These are phyloP conservation scores for Leptinotarsa peninsularis DNA, from an alignment of 2,888 invertebrate species.

Conservation along the genomic window DNA sequence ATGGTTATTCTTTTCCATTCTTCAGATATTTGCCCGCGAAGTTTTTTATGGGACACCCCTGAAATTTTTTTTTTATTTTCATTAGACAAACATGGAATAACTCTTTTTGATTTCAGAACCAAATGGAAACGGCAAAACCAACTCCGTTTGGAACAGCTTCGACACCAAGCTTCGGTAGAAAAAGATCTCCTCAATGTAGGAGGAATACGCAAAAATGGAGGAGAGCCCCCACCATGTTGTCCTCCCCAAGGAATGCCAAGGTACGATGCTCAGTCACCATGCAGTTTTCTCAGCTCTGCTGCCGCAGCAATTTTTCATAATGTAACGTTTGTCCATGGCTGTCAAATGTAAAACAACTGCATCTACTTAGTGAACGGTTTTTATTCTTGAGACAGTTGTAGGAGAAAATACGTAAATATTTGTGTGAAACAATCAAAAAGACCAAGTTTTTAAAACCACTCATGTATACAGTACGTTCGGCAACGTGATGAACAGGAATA, in stretches of 20 bases:
- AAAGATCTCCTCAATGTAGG: constrained; percentile 71
- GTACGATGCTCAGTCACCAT: constrained; percentile 65
- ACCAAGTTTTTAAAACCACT: too few species aligned
- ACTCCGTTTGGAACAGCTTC: constrained; percentile 83
- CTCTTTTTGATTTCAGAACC: constrained; percentile 71
- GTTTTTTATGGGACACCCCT: too few species aligned
- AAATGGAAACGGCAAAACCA: constrained; percentile 94
- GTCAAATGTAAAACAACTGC: constrained; percentile 70
- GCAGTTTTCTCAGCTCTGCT: constrained; percentile 77
- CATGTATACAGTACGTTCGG: too few species aligned
- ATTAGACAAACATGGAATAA: too few species aligned
- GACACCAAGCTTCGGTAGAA: constrained; percentile 85
- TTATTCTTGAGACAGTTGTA: neutral
- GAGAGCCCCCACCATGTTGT: constrained; percentile 61
- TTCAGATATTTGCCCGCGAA: too few species aligned
- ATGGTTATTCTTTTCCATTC: too few species aligned
- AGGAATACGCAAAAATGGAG: constrained; percentile 53
- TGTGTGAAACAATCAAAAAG: too few species aligned
- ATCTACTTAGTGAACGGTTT: neutral
- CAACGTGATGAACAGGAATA: too few species aligned
- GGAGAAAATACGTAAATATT: too few species aligned
- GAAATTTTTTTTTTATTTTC: too few species aligned
- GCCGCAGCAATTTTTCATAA: constrained; percentile 81
- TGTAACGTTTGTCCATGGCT: constrained; percentile 80
- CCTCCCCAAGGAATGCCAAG: constrained; percentile 57